phyloP scores from a whole-genome alignment of 2,113 vertebrate genomes.

The Oryzias curvinotus region DNA sequence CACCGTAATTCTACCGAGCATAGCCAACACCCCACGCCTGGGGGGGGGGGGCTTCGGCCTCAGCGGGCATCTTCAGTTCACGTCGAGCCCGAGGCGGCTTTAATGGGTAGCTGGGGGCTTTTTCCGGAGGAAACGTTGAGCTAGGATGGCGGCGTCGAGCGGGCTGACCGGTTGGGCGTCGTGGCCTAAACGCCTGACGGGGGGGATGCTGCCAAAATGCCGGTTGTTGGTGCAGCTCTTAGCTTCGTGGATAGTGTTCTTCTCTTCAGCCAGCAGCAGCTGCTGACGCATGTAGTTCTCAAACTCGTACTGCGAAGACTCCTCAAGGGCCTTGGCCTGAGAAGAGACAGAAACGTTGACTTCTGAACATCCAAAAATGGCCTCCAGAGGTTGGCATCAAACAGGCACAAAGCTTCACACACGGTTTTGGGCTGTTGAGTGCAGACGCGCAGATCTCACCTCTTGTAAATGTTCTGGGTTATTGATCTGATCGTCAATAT shows the following conservation, averaged over 20 bases:
- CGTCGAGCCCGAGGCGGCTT: slow-evolving; percentile 33
- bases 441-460: slow-evolving; percentile 67
- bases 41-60: slow-evolving; percentile 33
- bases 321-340: slow-evolving; percentile 92
- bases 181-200: slow-evolving; percentile 90
- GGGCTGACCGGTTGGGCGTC: slow-evolving; percentile 96
- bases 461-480: slow-evolving; percentile 89
- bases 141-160: slow-evolving; percentile 92
- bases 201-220: slow-evolving; percentile 90
- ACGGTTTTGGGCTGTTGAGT: too few relatives aligned
- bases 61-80: slow-evolving; percentile 13
- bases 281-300: slow-evolving; percentile 99
- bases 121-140: slow-evolving; percentile 94
- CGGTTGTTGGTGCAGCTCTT: slow-evolving; percentile 92
- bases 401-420: too few relatives aligned
- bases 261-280: slow-evolving; percentile 95
- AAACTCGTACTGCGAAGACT: slow-evolving; percentile 98
- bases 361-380: too few relatives aligned
- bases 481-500: slow-evolving; percentile 96
- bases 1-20: slow-evolving; percentile 20
- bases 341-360: slow-evolving; percentile 2
- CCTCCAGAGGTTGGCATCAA: too few relatives aligned
- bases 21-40: slow-evolving; percentile 23
- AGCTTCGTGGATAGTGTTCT: slow-evolving; percentile 93
- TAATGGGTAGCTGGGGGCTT: slow-evolving; percentile 60